Evolutionary conservation across 2,888 invertebrate genomes (phyloP).

Genomic region (Amphipoea lucens): DNA sequence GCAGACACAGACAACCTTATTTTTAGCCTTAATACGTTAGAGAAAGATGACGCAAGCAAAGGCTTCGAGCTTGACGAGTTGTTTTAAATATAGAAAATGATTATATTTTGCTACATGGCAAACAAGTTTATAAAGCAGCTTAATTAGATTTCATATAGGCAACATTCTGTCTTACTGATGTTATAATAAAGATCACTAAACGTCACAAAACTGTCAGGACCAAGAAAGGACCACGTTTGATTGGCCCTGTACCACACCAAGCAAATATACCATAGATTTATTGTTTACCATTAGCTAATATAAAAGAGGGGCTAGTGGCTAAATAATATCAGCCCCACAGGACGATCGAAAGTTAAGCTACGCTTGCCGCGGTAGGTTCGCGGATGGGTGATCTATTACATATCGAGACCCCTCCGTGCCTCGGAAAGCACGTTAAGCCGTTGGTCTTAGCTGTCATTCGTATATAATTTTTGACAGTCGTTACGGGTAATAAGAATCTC

Average conservation of each 20-base stretch:
- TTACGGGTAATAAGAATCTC: no score
- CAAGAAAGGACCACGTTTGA: neutral
- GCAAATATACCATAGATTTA: neutral
- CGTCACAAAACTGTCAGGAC: neutral
- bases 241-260: neutral
- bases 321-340: neutral
- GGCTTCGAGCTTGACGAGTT: slow-evolving; percentile 31
- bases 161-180: neutral
- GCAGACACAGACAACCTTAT: slow-evolving; percentile 19
- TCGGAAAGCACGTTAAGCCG: no score
- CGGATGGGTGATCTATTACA: neutral
- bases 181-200: neutral
- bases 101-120: slow-evolving; percentile 26
- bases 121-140: slow-evolving; percentile 20
- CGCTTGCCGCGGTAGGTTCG: neutral
- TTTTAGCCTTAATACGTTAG: slow-evolving; percentile 31
- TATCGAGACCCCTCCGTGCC: no score
- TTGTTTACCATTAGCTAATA: neutral
- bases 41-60: slow-evolving; percentile 46
- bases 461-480: no score
- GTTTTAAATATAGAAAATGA: slow-evolving; percentile 56
- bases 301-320: neutral
- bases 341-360: neutral
- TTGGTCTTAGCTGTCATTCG: no score
- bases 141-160: neutral